A percentile compares a stretch with the other conserved stretches of the same genome.
Evolutionary conservation across 2,797 vertebrate genomes (phyloP).

Genomic region (Gallinago nigripennis): DNA sequence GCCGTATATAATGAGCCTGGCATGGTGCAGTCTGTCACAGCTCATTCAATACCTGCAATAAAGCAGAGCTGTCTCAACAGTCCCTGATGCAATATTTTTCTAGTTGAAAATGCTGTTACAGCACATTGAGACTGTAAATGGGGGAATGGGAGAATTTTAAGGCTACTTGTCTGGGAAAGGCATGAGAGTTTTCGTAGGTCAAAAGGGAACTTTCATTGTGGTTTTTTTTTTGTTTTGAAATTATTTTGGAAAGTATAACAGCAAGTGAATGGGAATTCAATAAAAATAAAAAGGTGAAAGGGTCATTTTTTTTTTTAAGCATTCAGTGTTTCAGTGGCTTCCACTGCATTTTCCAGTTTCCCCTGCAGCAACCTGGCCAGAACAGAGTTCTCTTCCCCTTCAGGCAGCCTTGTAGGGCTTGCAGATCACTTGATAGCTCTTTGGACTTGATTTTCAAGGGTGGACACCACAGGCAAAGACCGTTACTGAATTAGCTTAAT

Average conservation of each 20-base stretch:
- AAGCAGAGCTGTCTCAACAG: constrained; percentile 14
- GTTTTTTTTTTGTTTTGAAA: neutral
- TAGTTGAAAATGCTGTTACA: neutral
- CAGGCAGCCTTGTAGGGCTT: neutral
- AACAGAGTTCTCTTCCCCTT: neutral
- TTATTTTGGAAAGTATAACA: neutral
- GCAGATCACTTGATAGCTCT: neutral
- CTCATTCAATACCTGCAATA: neutral
- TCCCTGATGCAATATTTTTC: neutral
- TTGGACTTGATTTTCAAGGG: neutral
- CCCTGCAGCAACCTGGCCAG: neutral
- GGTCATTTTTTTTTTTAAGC: neutral
- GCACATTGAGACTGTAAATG: neutral
- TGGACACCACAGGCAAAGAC: neutral
- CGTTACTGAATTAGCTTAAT: neutral
- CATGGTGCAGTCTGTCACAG: neutral
- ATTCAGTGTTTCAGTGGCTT: neutral
- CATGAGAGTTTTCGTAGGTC: neutral
- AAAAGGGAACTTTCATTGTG: neutral
- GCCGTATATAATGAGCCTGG: neutral
- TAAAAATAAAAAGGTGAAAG: neutral
- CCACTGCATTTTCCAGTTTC: neutral
- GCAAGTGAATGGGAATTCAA: neutral
- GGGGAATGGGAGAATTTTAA: neutral
- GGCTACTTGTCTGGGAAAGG: neutral